Conservation (phyloP, 2,888 invertebrate genomes). For the Dynastes maya region DNA sequence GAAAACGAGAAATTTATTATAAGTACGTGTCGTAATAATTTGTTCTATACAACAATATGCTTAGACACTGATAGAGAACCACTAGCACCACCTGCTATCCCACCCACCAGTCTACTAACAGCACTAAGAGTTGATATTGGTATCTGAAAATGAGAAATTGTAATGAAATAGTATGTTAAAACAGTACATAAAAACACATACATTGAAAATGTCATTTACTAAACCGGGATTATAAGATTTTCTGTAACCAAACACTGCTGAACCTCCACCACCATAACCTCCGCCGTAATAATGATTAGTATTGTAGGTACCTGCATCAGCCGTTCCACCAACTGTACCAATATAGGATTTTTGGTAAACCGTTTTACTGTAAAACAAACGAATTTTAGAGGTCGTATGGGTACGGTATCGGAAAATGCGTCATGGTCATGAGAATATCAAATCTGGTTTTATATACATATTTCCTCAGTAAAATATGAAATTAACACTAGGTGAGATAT, state of each 20-base stretch:
- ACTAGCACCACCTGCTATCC: constrained; percentile 67
- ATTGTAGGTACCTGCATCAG: constrained; percentile 36
- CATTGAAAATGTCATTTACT: constrained; percentile 52
- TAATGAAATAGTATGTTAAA: not conserved
- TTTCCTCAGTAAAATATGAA: no score
- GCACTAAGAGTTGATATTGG: constrained; percentile 79
- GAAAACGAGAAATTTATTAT: no score
- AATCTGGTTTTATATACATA: no score
- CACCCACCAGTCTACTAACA: constrained; percentile 77
- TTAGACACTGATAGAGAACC: constrained; percentile 63
- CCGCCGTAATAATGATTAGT: constrained; percentile 14
- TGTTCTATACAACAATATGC: constrained; percentile 28
- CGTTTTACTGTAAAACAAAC: constrained; percentile 5
- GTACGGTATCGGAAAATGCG: no score
- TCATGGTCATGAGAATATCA: no score
- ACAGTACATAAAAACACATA: constrained; percentile 22
- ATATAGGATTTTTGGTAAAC: not conserved
- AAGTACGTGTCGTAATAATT: not conserved
- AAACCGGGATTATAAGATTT: constrained; percentile 46
- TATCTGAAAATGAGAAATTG: constrained; percentile 72
- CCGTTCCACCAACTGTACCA: constrained; percentile 13
- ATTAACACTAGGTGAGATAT: no score
- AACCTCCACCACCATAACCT: constrained; percentile 46
- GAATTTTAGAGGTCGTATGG: no score
- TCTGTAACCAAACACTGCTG: constrained; percentile 41